phyloP scores from a whole-genome alignment of 2,888 invertebrate species.

The Epiperipatus broadwayi region DNA sequence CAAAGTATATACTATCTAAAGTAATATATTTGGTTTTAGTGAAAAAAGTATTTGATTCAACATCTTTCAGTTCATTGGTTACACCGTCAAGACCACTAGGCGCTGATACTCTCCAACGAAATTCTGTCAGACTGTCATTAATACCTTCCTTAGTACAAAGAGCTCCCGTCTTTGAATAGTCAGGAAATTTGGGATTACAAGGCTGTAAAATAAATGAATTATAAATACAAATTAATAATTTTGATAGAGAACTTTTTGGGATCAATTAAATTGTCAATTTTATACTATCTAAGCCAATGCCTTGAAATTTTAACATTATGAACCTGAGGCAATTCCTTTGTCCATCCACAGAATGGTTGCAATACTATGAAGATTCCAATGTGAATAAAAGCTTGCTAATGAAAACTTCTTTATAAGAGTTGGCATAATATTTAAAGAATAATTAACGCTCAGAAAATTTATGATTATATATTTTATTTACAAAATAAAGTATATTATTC shows the following conservation, averaged over 20 bases:
- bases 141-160: conserved; percentile 25
- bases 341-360: no score
- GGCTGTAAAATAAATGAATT: conserved; percentile 20
- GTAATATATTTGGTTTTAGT: conserved; percentile 24
- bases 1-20: conserved; percentile 28
- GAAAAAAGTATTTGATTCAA: conserved; percentile 26
- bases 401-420: no score
- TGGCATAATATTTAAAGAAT: no score
- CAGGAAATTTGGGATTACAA: conserved; percentile 27
- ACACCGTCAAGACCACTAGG: conserved; percentile 23
- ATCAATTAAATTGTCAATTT: not conserved
- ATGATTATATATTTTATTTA: no score
- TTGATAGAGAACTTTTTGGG: no score
- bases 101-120: conserved; percentile 27
- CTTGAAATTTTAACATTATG: no score
- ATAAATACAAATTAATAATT: not conserved
- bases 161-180: conserved; percentile 22
- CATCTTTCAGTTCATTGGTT: conserved; percentile 22
- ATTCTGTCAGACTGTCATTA: conserved; percentile 25
- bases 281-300: no score
- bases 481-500: no score
- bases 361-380: no score
- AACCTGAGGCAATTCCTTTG: no score
- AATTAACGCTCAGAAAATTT: no score
- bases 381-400: no score